phyloP scores from a whole-genome alignment of 2,888 invertebrate species.

The Sminthurinus aureus region DNA sequence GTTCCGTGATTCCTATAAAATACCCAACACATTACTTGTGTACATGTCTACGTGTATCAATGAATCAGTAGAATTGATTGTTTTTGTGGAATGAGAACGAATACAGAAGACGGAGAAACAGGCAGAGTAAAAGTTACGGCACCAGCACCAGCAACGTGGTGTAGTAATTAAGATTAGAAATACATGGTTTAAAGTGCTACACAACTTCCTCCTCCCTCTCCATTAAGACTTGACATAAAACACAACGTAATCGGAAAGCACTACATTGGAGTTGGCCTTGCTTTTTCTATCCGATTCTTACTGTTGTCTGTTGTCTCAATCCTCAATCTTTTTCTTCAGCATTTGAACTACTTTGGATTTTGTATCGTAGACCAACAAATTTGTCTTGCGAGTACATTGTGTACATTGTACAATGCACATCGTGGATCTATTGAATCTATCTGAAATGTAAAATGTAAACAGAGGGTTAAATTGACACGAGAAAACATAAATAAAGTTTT shows the following conservation, averaged over 20 bases:
- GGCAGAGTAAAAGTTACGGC: background rate
- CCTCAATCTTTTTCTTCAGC: background rate
- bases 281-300: too few species aligned
- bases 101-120: background rate
- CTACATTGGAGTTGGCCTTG: background rate
- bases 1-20: too few species aligned
- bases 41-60: too few species aligned
- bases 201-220: background rate
- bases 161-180: conserved; percentile 13
- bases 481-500: too few species aligned
- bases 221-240: conserved; percentile 11
- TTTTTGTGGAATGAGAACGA: background rate
- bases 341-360: background rate
- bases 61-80: background rate
- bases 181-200: conserved; percentile 10
- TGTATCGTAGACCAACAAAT: background rate
- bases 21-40: too few species aligned
- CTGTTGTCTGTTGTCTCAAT: too few species aligned
- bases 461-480: too few species aligned
- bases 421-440: background rate
- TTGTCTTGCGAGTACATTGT: background rate
- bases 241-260: background rate
- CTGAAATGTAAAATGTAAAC: too few species aligned
- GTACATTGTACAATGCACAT: too few species aligned
- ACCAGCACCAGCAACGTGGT: background rate